Percentiles rank a stretch among this genome's conserved stretches.
phyloP scores from a whole-genome alignment of 2,797 vertebrate species.

The Ctenosaura bakeri region DNA sequence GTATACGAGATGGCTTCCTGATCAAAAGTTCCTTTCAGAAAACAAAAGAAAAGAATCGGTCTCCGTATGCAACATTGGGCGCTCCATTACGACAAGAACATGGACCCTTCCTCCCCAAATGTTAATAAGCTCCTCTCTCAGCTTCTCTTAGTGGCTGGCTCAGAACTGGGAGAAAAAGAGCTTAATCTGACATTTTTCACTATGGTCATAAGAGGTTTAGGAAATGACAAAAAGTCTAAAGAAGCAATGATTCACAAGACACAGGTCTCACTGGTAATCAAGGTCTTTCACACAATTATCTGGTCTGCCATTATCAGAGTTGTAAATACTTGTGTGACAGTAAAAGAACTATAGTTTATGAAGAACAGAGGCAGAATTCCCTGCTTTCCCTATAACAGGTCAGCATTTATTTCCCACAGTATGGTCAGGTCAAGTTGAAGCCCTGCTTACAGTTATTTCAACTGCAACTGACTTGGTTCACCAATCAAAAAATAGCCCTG shows the following conservation, averaged over 20 bases:
- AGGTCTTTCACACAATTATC: not conserved
- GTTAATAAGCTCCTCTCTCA: slow-evolving; percentile 42
- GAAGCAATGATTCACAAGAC: slow-evolving; percentile 50
- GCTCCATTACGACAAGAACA: slow-evolving; percentile 23
- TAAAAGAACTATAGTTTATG: not conserved
- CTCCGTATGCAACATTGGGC: slow-evolving; percentile 34
- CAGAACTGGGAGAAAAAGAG: not conserved
- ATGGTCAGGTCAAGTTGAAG: not conserved
- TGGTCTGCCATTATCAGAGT: slow-evolving; percentile 31
- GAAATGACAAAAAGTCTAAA: slow-evolving; percentile 32
- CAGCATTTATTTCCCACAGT: not conserved
- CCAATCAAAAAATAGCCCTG: not conserved
- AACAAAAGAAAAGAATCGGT: slow-evolving; percentile 15
- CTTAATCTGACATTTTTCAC: slow-evolving; percentile 44
- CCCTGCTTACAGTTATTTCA: not conserved
- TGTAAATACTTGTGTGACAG: not conserved
- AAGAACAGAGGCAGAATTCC: slow-evolving; percentile 29
- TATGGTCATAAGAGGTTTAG: slow-evolving; percentile 39
- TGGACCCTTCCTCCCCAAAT: slow-evolving; percentile 31
- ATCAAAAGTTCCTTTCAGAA: slow-evolving; percentile 38
- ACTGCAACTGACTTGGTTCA: not conserved
- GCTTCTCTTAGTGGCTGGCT: slow-evolving; percentile 33
- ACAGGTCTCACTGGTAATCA: slow-evolving; percentile 38
- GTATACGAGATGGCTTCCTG: slow-evolving; percentile 23
- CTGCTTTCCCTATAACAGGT: slow-evolving; percentile 11